Percentiles rank a stretch among this genome's conserved stretches.
Evolutionary conservation across 2,888 invertebrate genomes (phyloP).

Genomic region (Junonia oenone): DNA sequence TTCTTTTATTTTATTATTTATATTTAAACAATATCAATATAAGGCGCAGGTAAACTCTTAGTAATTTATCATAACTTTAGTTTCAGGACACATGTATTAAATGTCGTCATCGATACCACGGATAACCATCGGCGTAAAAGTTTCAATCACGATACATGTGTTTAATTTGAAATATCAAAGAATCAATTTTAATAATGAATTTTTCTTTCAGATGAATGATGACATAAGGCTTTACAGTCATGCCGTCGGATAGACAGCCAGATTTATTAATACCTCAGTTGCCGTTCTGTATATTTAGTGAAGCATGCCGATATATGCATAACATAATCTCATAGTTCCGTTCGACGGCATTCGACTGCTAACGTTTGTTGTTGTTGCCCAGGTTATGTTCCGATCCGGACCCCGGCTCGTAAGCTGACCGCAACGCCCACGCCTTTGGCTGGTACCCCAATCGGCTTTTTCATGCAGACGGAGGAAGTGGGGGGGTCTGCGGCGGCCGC

Average conservation of each 20-base stretch:
- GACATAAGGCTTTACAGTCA: conserved; percentile 63
- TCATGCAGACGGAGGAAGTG: conserved; percentile 95
- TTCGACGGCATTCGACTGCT: conserved; percentile 6
- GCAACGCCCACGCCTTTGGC: conserved; percentile 99
- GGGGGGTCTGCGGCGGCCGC: conserved; percentile 90
- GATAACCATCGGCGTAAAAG: conserved; percentile 41
- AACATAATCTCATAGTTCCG: conserved; percentile 8
- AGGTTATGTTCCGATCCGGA: conserved; percentile 96
- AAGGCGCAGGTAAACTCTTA: conserved; percentile 48
- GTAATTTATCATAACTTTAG: conserved; percentile 69
- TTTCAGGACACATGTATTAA: conserved; percentile 75
- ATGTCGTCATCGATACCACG: conserved; percentile 48
- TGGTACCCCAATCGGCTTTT: conserved; percentile 95
- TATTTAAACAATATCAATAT: conserved; percentile 11
- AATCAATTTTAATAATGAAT: conserved; percentile 56
- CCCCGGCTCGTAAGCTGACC: conserved; percentile 97
- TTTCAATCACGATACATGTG: conserved; percentile 51
- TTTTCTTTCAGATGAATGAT: conserved; percentile 78
- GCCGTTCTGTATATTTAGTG: conserved; percentile 36
- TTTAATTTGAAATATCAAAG: conserved; percentile 46
- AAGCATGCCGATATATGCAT: conserved; percentile 8
- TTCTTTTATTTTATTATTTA: conserved; percentile 22
- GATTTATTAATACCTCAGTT: conserved; percentile 46
- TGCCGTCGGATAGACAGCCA: conserved; percentile 61
- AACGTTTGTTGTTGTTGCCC: conserved; percentile 55